Conservation (phyloP, 1,140 invertebrate species). For the Forficula auricularia region DNA sequence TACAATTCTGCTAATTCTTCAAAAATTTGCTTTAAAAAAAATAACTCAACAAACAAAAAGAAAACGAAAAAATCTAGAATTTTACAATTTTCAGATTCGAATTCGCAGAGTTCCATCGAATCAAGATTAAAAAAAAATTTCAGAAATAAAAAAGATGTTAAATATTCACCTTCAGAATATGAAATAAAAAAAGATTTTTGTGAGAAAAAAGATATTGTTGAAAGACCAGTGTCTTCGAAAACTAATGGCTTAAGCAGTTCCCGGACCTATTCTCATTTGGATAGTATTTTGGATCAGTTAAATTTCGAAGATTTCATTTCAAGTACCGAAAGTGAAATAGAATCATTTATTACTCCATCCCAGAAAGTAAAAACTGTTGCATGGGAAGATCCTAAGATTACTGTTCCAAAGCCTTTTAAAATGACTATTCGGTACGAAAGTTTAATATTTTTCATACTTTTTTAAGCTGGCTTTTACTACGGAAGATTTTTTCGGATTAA, state of each 20-base stretch:
- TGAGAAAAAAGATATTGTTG: neutral
- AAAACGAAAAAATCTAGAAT: too few species aligned
- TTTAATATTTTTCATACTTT: constrained; percentile 1
- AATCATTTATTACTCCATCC: constrained; percentile 26
- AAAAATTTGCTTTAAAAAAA: neutral
- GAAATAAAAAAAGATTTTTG: neutral
- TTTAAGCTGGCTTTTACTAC: constrained; percentile 5
- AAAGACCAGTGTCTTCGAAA: neutral
- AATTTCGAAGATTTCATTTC: constrained; percentile 16
- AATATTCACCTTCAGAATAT: neutral
- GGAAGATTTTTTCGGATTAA: too few species aligned
- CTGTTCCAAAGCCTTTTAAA: constrained; percentile 43
- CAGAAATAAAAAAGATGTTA: neutral
- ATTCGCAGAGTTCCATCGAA: neutral
- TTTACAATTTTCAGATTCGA: neutral
- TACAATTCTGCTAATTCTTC: constrained; percentile 12
- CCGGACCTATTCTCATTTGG: constrained; percentile 10
- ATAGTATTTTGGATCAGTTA: constrained; percentile 19
- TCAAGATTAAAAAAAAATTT: neutral
- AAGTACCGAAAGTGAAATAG: constrained; percentile 8
- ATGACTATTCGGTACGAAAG: constrained; percentile 41
- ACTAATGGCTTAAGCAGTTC: neutral
- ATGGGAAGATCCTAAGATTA: constrained; percentile 21
- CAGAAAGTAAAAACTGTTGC: constrained; percentile 23
- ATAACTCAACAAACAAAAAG: neutral